Conservation (phyloP, 2,113 vertebrate genomes). For the Marcusenius ussheri region DNA sequence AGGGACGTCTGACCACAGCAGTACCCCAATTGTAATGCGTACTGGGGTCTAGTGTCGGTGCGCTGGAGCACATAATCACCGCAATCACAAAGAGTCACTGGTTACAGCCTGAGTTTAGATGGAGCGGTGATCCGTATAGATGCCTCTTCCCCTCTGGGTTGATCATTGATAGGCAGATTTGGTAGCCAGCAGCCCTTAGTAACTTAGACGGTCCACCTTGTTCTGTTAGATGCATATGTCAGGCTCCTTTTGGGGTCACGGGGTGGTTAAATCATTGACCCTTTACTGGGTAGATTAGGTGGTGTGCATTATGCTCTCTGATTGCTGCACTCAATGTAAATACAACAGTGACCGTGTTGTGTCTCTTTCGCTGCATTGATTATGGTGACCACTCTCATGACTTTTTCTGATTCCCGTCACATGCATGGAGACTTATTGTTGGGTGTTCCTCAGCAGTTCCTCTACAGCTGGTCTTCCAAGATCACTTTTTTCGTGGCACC, state of each 20-base stretch:
- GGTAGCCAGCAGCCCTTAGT: neutral
- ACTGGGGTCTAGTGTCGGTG: neutral
- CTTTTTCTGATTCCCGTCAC: neutral
- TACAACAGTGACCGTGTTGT: neutral
- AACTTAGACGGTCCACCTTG: neutral
- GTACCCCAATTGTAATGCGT: neutral
- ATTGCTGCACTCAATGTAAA: neutral
- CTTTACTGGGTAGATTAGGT: no score
- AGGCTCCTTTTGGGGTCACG: neutral
- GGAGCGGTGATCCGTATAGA: neutral
- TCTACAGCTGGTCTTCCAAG: neutral
- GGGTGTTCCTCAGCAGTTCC: neutral
- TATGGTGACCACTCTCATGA: neutral
- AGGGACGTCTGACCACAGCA: neutral
- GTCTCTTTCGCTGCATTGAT: neutral
- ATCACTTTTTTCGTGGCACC: neutral
- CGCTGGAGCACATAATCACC: neutral
- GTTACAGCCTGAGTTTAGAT: neutral
- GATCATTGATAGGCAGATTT: neutral
- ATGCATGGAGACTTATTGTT: neutral
- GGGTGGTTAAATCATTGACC: slow-evolving; percentile 6
- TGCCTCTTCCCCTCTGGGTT: neutral
- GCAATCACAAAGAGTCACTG: neutral
- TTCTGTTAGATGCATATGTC: neutral
- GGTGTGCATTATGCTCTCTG: neutral